phyloP scores from a whole-genome alignment of 1,140 invertebrate species.

The Dreissena polymorpha region DNA sequence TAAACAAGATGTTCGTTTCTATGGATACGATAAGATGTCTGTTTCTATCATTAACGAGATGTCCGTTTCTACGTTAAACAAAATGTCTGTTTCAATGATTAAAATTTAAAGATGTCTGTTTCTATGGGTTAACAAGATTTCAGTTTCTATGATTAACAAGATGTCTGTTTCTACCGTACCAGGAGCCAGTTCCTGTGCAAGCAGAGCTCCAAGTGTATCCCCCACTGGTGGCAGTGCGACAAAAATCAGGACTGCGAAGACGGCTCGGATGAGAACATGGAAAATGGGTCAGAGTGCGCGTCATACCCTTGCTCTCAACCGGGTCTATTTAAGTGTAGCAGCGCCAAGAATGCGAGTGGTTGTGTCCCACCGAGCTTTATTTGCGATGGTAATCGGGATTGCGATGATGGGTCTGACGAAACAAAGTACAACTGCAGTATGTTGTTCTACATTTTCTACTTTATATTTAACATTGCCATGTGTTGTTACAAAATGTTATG shows the following conservation, averaged over 20 bases:
- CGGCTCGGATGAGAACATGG: conserved; percentile 90
- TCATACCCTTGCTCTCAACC: conserved; percentile 84
- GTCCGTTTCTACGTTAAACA: too few relatives aligned
- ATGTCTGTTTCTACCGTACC: neutral
- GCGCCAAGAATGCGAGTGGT: conserved; percentile 51
- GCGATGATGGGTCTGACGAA: conserved; percentile 81
- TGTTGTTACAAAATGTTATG: too few relatives aligned
- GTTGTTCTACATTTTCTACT: too few relatives aligned
- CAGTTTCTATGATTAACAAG: too few relatives aligned
- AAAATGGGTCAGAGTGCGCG: conserved; percentile 51
- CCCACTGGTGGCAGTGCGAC: conserved; percentile 85
- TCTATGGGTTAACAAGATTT: too few relatives aligned
- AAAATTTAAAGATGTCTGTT: too few relatives aligned
- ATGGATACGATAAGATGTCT: too few relatives aligned
- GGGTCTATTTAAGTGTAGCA: conserved; percentile 89
- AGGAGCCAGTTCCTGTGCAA: conserved; percentile 89
- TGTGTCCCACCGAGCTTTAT: conserved; percentile 95
- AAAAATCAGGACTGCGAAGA: conserved; percentile 95
- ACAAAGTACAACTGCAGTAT: conserved; percentile 60
- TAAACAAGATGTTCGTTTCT: too few relatives aligned
- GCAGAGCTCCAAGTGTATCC: conserved; percentile 87
- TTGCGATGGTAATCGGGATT: conserved; percentile 79
- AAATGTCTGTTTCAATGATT: too few relatives aligned
- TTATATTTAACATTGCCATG: too few relatives aligned
- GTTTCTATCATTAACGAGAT: too few relatives aligned